Base-by-base conservation (phyloP, 2,888 invertebrate species). In the Clivina fossor region DNA sequence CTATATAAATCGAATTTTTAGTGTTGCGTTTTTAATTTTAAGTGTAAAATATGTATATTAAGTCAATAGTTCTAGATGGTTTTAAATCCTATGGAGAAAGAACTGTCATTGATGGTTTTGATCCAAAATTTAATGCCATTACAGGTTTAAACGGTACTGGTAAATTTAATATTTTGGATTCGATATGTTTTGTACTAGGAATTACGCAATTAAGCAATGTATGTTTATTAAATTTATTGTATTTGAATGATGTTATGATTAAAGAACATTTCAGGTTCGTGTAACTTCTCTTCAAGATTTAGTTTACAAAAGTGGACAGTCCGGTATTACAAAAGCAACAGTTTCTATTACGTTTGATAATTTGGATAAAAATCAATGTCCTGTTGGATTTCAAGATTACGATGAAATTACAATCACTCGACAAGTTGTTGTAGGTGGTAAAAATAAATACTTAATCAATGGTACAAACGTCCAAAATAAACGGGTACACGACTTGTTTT, bases 81-180 rank as follows among this genome's bases (percentile, higher is more conserved):
- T 99, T 99, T 71, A 99, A 99, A 75, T 98, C 98, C 0, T 99
- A 99, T 68, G 96, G 95, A 0, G 87, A 89, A 63, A 79, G 93
- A 62, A 93, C 94, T 0, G 93, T 93, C 76, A 84, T 99, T 46
- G 85, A 84, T 60, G 92, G 90, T 1, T 98, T 99, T 71, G 98
- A 99, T 76, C 83, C 83, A 0, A 84, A 91, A 72, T 99, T 99
- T 71, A 99, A 98, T 68, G 99, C 98, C 2, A 98, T 99, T 50
- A 98, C 98, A 9, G 99, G 98, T 1, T 76, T 98, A 40, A 99
- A 99, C 75, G 98, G 98, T 4, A 94, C 93, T 61, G 98, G 98
- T 26, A 98, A 98, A 76, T 97, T 96, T 0, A 98, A 98, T 69
- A 92, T 99, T 69, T 79, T 99, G 57, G 99, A 99, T 77, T 85